Base-by-base conservation (phyloP, 2,113 vertebrate species). In the Hystrix brachyura region DNA sequence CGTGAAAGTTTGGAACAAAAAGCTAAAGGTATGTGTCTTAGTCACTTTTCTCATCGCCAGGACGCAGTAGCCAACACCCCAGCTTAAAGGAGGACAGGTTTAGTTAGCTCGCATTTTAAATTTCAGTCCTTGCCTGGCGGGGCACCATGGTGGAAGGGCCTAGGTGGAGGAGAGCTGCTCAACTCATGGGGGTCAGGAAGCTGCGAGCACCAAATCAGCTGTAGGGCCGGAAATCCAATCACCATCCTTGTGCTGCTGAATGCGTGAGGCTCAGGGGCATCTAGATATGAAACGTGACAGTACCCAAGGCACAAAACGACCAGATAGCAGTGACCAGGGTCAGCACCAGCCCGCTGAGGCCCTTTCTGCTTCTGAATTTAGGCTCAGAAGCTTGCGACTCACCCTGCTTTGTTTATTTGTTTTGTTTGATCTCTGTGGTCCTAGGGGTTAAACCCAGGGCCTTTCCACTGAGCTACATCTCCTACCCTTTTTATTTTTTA, bases 301-400 rank as follows among this genome's bases (percentile, higher is more conserved):
- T n/a, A 10, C 2, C 69, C 0, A 3, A 32, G 46, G 67, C 76
- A 71, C 67, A 2, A 34, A 13, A 38, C 32, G 15, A 67, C 12
- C 46, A 32, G 2, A 23, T 46, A 57, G 57, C n/a, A 25, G 2
- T 18, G 23, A 29, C 34, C 34, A n/a, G 69, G 43, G 34, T 27
- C 59, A 21, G 38, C 23, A 12, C 15, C 5, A 23, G 57, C 64
- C 48, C 5, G 0, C 46, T 2, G 18, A 38, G 23, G 53, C 46
- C 14, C 17, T 25, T 11, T 32, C 17, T 38, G 59, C 48, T 34
- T 57, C 72, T 6, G 34, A 23, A 17, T 4, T 5, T n/a, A 3
- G 12, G 9, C 15, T 27, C 27, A 27, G 0, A 2, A 62, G 4
- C 51, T 27, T 12, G 57, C 17, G 0, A 12, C n/a, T 72, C 11